A percentile compares a stretch with the other conserved stretches of the same genome.
Evolutionary conservation across 2,888 invertebrate genomes (phyloP).

Genomic region (Hydraecia micacea): DNA sequence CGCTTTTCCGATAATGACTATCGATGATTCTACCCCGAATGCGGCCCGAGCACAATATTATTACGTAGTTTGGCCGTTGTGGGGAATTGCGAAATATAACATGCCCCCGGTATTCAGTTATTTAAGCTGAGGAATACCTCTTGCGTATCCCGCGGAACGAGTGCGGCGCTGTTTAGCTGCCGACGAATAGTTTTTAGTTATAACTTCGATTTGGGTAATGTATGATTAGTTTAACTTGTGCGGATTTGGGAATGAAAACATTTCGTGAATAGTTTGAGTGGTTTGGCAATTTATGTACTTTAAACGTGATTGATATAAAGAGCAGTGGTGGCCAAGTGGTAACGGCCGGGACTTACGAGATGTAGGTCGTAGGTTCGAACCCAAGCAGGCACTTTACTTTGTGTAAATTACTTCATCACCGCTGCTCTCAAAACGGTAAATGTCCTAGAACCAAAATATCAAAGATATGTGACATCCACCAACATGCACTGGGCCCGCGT

Average conservation of each 20-base stretch:
- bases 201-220: slow-evolving; percentile 21
- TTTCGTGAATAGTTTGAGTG: slow-evolving; percentile 7
- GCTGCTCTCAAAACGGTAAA: too few species aligned
- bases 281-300: background rate
- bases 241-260: background rate
- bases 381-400: background rate
- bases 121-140: slow-evolving; percentile 77
- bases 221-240: slow-evolving; percentile 18
- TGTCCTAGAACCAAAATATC: background rate
- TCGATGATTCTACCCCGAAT: slow-evolving; percentile 88
- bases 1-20: slow-evolving; percentile 90
- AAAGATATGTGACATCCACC: background rate
- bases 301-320: background rate
- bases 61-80: slow-evolving; percentile 86
- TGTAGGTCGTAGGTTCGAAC: background rate
- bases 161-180: slow-evolving; percentile 42
- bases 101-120: slow-evolving; percentile 82
- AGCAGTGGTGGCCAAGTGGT: background rate
- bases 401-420: background rate
- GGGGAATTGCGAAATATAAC: slow-evolving; percentile 87
- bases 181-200: slow-evolving; percentile 25
- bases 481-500: background rate
- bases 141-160: slow-evolving; percentile 62
- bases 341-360: background rate
- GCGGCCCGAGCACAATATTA: slow-evolving; percentile 87